Base-by-base conservation (phyloP, 2,888 invertebrate genomes). In the Pyralis farinalis region DNA sequence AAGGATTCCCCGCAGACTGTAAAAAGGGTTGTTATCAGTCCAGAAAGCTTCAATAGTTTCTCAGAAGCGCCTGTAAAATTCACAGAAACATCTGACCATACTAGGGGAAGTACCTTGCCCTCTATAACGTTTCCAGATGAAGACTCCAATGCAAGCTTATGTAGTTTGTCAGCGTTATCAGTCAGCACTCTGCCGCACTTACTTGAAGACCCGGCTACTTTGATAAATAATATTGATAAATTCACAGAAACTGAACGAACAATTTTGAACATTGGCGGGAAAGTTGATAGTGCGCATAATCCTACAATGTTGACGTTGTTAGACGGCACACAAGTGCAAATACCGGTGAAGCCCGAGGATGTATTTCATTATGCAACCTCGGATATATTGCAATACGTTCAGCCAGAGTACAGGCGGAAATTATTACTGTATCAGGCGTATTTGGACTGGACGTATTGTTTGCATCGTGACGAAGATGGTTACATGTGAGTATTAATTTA, bases 401-500 rank as follows among this genome's bases (percentile, higher is more conserved):
- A 47, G 0, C 41, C 5, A 0, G 50, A 36, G 1, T 60, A 62
- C 1, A 46, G 55, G 1, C 53, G 46, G 0, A 72, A 68, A n/a
- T 32, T 84, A 12, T 8, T 75, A 1, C 39, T 58, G 4, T 62
- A 71, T n/a, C 85, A 84, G 49, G 66, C 71, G 0, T 52, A 58
- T 5, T 58, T 66, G 0, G 85, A 84, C 47, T 75, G 59, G 55
- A 73, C 71, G 30, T 49, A 48, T 9, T 85, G 83, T 16, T 34
- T 77, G 12, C 49, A 51, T 2, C 25, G 12, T 0, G 72, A 85
- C 41, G 65, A 70, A n/a, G 72, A 81, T 27, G 64, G 67, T 0
- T 65, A 79, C 50, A 54, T 84, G 87, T 87, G 49, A 85, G 87
- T 84, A 43, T 8, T 34, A 28, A 34, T 44, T 42, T 38, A 32